These are phyloP conservation scores for Gymnocypris eckloni DNA, from an alignment of 2,797 vertebrate genomes.

Conservation along the genomic window DNA sequence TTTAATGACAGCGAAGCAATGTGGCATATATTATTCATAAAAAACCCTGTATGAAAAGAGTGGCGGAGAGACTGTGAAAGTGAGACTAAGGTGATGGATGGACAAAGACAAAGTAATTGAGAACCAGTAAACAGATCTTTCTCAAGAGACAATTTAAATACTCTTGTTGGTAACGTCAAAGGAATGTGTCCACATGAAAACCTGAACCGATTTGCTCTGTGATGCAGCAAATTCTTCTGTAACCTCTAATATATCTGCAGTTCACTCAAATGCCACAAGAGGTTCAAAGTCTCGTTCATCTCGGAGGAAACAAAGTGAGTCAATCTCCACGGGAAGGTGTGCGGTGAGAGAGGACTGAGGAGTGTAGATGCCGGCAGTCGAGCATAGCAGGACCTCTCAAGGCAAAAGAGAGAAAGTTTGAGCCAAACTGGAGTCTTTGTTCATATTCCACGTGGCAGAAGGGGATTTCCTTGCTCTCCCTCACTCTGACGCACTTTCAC, in stretches of 20 bases:
- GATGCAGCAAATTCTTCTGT: slow-evolving; percentile 15
- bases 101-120: background rate
- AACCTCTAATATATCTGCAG: slow-evolving; percentile 8
- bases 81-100: slow-evolving; percentile 15
- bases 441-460: slow-evolving; percentile 49
- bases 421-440: slow-evolving; percentile 44
- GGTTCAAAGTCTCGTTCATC: slow-evolving; percentile 21
- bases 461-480: slow-evolving; percentile 61
- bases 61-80: background rate
- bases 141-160: background rate
- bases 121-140: background rate
- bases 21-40: slow-evolving; percentile 86
- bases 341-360: background rate
- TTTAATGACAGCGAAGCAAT: slow-evolving; percentile 80
- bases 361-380: slow-evolving; percentile 5
- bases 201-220: background rate
- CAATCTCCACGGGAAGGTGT: slow-evolving; percentile 21
- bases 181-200: slow-evolving; percentile 30
- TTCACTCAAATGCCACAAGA: slow-evolving; percentile 27
- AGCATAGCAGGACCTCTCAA: slow-evolving; percentile 8
- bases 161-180: background rate
- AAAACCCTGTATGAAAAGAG: slow-evolving; percentile 43
- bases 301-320: slow-evolving; percentile 9
- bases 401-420: slow-evolving; percentile 33
- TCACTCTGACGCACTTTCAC: slow-evolving; percentile 35